Conservation (phyloP, 2,888 invertebrate species). For the Cepaea hortensis region DNA sequence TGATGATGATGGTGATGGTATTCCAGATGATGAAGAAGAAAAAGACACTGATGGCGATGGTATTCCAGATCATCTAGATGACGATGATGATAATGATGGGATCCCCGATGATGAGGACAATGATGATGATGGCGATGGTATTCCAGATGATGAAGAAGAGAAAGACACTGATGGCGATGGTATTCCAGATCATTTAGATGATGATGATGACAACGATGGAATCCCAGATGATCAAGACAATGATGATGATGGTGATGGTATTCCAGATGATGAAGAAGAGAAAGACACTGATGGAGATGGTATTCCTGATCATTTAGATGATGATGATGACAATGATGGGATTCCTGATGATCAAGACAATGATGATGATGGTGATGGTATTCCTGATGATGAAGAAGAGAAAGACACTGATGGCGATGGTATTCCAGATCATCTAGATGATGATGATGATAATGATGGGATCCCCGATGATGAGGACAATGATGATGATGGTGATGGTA, state of each 20-base stretch:
- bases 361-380: slow-evolving; percentile 63
- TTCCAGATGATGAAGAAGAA: slow-evolving; percentile 63
- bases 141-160: slow-evolving; percentile 63
- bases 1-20: slow-evolving; percentile 68
- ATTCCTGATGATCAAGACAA: slow-evolving; percentile 64
- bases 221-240: slow-evolving; percentile 66
- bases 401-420: slow-evolving; percentile 53
- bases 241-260: slow-evolving; percentile 69
- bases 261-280: slow-evolving; percentile 62
- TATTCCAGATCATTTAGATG: slow-evolving; percentile 66
- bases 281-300: slow-evolving; percentile 69
- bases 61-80: slow-evolving; percentile 59
- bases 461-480: slow-evolving; percentile 61
- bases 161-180: slow-evolving; percentile 72
- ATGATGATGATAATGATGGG: slow-evolving; percentile 64
- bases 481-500: slow-evolving; percentile 65
- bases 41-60: slow-evolving; percentile 66
- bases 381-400: slow-evolving; percentile 61
- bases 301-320: slow-evolving; percentile 63
- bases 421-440: slow-evolving; percentile 58
- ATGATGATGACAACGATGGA: slow-evolving; percentile 67
- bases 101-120: slow-evolving; percentile 68
- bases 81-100: slow-evolving; percentile 68
- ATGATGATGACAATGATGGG: slow-evolving; percentile 69
- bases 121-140: slow-evolving; percentile 68